Percentiles rank a stretch among this genome's conserved stretches.
Evolutionary conservation across 2,888 invertebrate species (phyloP).

Genomic region (Anaspis maculata): DNA sequence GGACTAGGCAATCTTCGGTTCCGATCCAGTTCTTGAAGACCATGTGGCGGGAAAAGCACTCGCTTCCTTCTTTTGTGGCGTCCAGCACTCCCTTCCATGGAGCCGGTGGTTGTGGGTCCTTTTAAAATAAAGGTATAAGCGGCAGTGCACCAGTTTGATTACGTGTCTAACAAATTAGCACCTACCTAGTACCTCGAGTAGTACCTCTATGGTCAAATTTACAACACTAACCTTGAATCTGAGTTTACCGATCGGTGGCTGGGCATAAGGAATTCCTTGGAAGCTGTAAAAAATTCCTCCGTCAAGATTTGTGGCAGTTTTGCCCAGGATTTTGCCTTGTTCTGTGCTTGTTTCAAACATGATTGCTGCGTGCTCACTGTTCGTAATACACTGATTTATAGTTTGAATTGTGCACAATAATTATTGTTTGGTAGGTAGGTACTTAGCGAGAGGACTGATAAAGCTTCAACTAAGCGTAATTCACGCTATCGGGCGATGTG

Average conservation of each 20-base stretch:
- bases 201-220: background rate
- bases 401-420: too few species aligned
- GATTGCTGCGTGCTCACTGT: too few species aligned
- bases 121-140: slow-evolving; percentile 9
- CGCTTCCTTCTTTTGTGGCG: slow-evolving; percentile 33
- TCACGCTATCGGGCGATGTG: too few species aligned
- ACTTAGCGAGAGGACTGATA: too few species aligned
- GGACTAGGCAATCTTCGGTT: slow-evolving; percentile 29
- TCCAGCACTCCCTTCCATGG: slow-evolving; percentile 35
- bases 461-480: too few species aligned
- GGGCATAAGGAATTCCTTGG: background rate
- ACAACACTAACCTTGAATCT: background rate
- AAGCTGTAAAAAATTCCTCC: background rate
- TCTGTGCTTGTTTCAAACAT: background rate
- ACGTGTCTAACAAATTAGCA: too few species aligned
- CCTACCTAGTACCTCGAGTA: too few species aligned
- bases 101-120: slow-evolving; percentile 37
- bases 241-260: background rate
- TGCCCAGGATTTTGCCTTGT: background rate
- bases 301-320: background rate
- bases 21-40: slow-evolving; percentile 19
- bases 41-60: slow-evolving; percentile 26
- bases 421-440: too few species aligned
- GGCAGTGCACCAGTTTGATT: too few species aligned
- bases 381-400: too few species aligned